phyloP scores from a whole-genome alignment of 2,797 vertebrate species.

The Tarsius wallacei region DNA sequence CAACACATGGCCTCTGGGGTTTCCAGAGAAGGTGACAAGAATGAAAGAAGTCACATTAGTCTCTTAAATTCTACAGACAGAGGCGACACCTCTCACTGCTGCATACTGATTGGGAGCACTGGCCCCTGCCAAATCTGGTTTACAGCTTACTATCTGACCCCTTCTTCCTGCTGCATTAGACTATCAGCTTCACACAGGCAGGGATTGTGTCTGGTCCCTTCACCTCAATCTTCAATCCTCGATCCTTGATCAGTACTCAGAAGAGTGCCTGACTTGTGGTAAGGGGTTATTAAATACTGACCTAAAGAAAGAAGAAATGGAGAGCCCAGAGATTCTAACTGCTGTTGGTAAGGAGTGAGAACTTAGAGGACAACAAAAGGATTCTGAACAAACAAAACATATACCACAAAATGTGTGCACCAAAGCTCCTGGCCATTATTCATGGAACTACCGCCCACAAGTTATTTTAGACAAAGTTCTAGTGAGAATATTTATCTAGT shows the following conservation, averaged over 20 bases:
- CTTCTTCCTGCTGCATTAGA: background rate
- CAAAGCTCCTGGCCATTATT: background rate
- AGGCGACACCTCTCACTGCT: background rate
- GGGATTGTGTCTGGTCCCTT: background rate
- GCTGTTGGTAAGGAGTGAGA: background rate
- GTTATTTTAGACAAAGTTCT: constrained; percentile 37
- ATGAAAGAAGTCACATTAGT: background rate
- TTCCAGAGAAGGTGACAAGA: constrained; percentile 1
- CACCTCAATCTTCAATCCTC: background rate
- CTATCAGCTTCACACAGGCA: background rate
- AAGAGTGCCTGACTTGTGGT: background rate
- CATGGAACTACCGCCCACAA: background rate
- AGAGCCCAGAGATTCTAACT: background rate
- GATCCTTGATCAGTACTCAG: background rate
- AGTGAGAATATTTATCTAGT: background rate
- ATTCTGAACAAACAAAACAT: background rate
- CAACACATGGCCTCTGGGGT: background rate
- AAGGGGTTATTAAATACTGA: constrained; percentile 17
- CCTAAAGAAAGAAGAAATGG: background rate
- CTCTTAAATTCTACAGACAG: background rate
- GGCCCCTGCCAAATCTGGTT: background rate
- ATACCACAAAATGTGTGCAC: background rate
- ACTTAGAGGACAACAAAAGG: background rate
- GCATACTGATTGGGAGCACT: background rate
- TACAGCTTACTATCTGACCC: background rate